Evolutionary conservation across 2,797 vertebrate genomes (phyloP).

Genomic region (Onychomys leucogaster): DNA sequence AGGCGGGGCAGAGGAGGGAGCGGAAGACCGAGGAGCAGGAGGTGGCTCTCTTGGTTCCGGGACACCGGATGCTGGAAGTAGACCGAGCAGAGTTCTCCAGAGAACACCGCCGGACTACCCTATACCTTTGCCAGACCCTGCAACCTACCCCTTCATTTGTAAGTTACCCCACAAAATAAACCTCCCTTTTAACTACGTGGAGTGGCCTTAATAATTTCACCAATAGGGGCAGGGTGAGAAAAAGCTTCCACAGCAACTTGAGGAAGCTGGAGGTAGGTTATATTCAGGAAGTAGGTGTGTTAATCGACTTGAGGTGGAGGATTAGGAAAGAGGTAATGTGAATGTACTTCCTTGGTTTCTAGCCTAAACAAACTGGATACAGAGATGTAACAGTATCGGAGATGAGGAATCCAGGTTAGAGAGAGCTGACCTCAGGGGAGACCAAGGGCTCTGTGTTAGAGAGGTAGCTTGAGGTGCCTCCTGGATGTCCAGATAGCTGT

Average conservation of each 20-base stretch:
- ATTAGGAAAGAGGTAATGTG: background rate
- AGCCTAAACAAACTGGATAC: background rate
- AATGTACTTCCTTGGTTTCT: background rate
- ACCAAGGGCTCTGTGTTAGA: rapidly evolving
- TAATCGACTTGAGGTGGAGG: background rate
- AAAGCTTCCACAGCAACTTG: background rate
- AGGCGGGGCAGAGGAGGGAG: too few species aligned
- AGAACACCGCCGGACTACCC: too few species aligned
- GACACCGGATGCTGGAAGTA: too few species aligned
- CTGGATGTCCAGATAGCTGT: background rate
- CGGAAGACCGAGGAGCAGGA: too few species aligned
- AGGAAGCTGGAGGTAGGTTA: background rate
- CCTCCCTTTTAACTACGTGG: too few species aligned
- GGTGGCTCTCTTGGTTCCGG: too few species aligned
- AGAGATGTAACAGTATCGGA: background rate
- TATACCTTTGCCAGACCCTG: too few species aligned
- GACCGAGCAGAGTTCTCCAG: too few species aligned
- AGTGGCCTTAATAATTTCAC: too few species aligned
- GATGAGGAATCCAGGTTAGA: background rate
- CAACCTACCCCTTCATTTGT: too few species aligned
- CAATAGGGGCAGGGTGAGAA: background rate
- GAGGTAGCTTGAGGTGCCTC: rapidly evolving
- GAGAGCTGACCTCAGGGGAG: background rate
- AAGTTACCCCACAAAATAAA: too few species aligned
- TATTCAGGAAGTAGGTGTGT: background rate